Evolutionary conservation across 2,797 vertebrate genomes (phyloP), one percentile per base, ranked within the genome.

Genomic region (Poecilia gillii): DNA sequence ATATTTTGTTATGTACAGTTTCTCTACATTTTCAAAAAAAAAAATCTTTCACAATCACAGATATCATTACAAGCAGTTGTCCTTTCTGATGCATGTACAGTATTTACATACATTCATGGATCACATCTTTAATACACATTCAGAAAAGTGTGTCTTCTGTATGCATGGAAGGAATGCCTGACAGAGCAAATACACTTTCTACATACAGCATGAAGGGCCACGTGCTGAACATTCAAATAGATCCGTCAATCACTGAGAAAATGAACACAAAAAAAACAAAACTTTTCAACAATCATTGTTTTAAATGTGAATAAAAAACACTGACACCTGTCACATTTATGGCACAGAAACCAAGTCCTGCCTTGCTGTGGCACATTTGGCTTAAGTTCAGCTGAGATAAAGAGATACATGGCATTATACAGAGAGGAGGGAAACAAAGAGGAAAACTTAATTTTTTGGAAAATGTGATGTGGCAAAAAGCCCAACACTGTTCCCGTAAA

Each of bases 41-140:
- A 2, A 11, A 8, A 97, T 96, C 73, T 81, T 94, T 92, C 96
- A 97, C 91, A 95, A 96, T 93, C 81, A 88, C 90, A 89, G 84
- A 91, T 94, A 94, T 96, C 95, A 96, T 95, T 94, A 96, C 94
- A 96, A 96, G 88, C 71, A 92, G 91, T 90, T 94, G 78, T 89
- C 68, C 88, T 86, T 78, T 91, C 90, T 94, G 92, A 93, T 95
- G 95, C 93, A 92, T 92, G 91, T 96, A 97, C 96, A 97, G 81
- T 95, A 95, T 97, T 96, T 97, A 97, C 97, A 98, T 97, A 98
- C 97, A 98, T 98, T 99, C 97, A 96, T 94, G 96, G 95, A 95
- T 96, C 95, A 95, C 92, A 93, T 89, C 57, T 51, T 23, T 72
- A 92, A 95, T 92, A 95, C 95, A 91, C 94, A 91, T 95, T 87